These are phyloP conservation scores for Lethenteron reissneri DNA, from an alignment of 2,113 vertebrate species.

Conservation along the genomic window DNA sequence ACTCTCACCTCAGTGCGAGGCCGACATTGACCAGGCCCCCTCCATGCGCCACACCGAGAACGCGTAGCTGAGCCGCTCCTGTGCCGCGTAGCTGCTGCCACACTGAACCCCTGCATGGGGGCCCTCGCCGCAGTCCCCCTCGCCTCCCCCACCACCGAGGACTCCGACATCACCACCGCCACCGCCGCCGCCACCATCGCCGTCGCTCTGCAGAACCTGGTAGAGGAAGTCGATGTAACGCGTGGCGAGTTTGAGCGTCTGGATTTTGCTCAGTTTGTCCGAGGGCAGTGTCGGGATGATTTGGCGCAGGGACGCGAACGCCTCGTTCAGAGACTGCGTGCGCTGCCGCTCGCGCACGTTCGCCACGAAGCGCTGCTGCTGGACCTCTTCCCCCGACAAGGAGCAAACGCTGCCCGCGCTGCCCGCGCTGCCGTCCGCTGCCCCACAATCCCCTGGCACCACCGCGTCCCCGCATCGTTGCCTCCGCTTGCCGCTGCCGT, in stretches of 20 bases:
- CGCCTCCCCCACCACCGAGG: neutral
- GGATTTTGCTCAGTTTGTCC: slow-evolving; percentile 70
- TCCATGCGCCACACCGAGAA: slow-evolving; percentile 5
- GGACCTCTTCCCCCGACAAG: neutral
- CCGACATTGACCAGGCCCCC: slow-evolving; percentile 6
- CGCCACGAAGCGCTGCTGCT: slow-evolving; percentile 22
- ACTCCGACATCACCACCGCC: neutral
- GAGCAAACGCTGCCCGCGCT: neutral
- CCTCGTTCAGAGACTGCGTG: slow-evolving; percentile 55
- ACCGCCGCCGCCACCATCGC: neutral
- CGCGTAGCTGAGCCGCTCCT: slow-evolving; percentile 5
- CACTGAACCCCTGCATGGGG: neutral
- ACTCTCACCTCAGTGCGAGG: neutral
- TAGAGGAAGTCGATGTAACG: slow-evolving; percentile 65
- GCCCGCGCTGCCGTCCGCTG: neutral
- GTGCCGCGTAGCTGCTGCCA: slow-evolving; percentile 3
- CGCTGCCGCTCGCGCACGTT: slow-evolving; percentile 55
- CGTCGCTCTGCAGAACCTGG: slow-evolving; percentile 59
- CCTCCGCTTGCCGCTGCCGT: slow-evolving; percentile 2
- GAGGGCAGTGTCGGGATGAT: slow-evolving; percentile 65
- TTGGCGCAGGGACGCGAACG: slow-evolving; percentile 50
- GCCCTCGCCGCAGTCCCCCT: slow-evolving; percentile 1
- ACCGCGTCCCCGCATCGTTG: neutral
- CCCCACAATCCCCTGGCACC: neutral
- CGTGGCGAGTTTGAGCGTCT: slow-evolving; percentile 55